Evolutionary conservation across 2,113 vertebrate genomes (phyloP), one percentile per base, ranked within the genome.

Genomic region (Anser cygnoides): DNA sequence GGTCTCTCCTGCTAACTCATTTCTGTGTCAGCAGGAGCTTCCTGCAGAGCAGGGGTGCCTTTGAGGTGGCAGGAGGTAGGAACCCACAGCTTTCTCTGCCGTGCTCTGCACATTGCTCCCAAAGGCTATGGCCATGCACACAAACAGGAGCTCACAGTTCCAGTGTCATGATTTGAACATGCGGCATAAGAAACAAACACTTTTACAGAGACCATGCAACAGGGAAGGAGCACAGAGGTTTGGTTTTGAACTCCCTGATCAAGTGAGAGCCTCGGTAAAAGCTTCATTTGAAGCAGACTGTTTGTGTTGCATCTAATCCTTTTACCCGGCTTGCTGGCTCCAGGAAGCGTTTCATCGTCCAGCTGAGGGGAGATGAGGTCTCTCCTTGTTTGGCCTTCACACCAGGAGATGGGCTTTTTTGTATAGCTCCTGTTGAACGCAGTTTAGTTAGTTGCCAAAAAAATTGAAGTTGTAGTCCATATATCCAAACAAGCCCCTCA

Each of bases 271-370:
- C 89, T 65, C 63, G 44, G 25, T 55, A 79, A 67, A 77, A 92
- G 57, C 7, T 61, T 39, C 90, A 44, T 85, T 84, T 92, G 68
- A 88, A 92, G 71, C 17, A 73, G 44, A 89, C 23, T 28, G 26
- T 15, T 77, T 77, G 83, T 84, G 66, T 18, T 86, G 72, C 20
- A 92, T 73, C 44, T 71, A 90, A 92, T 92, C 31, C 28, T 77
- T 79, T 84, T 97, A 98, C 98, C 97, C 98, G 97, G 89, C 98
- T 98, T 74, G 97, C 90, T 75, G 98, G 99, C 62, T 98, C 98
- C 63, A 98, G 97, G 96, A 99, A 99, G 8, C 97, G 96, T 93
- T 98, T 98, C 97, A 98, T 98, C 62, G 98, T 98, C 98, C 98
- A 99, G 97, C 98, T 98, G 94, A 99, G 98, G 8, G 95, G 78